Conservation (phyloP, 2,888 invertebrate genomes). For the Hirtodrosophila cameraria region DNA sequence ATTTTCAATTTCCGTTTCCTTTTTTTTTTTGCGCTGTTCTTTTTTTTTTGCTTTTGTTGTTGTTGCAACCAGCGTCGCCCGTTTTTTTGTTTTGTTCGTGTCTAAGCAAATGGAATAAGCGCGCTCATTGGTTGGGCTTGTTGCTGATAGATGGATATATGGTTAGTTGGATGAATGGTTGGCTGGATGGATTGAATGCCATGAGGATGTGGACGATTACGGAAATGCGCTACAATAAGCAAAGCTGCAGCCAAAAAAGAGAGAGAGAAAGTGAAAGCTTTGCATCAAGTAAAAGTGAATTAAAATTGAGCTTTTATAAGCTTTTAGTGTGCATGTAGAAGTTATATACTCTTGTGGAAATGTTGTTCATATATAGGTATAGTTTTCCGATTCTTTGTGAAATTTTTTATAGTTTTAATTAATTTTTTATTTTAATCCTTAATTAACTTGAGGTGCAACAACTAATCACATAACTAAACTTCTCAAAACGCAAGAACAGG, state of each 20-base stretch:
- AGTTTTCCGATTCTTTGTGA: too few species aligned
- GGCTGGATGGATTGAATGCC: constrained; percentile 12
- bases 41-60: constrained; percentile 17
- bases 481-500: too few species aligned
- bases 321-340: too few species aligned
- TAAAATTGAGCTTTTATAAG: not conserved
- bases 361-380: too few species aligned
- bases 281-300: constrained; percentile 29
- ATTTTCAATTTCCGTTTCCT: constrained; percentile 79
- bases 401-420: too few species aligned
- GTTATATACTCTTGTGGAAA: too few species aligned
- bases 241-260: constrained; percentile 15
- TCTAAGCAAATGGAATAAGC: constrained; percentile 79
- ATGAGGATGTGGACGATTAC: constrained; percentile 43
- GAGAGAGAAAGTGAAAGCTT: constrained; percentile 41
- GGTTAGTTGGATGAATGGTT: constrained; percentile 23
- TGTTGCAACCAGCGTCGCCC: too few species aligned
- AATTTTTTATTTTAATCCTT: too few species aligned
- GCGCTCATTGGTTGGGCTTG: constrained; percentile 73
- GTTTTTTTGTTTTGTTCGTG: constrained; percentile 59
- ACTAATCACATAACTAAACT: too few species aligned
- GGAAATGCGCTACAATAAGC: constrained; percentile 45
- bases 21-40: constrained; percentile 31
- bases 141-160: constrained; percentile 59
- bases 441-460: too few species aligned